Evolutionary conservation across 2,797 vertebrate genomes (phyloP).

Genomic region (Danionella dracula): DNA sequence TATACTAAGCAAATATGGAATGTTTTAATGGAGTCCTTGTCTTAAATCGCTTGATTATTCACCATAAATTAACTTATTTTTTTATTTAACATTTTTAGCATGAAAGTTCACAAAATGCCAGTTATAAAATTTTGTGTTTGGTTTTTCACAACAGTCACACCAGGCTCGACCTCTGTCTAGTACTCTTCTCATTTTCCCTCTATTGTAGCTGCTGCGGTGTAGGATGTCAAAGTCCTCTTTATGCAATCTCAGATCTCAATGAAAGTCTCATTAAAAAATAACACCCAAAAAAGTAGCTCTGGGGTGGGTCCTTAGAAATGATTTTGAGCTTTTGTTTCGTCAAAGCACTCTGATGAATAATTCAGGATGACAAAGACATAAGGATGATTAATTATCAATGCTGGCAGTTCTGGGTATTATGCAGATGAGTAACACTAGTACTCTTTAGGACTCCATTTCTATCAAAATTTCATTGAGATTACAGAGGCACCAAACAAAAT

Average conservation of each 20-base stretch:
- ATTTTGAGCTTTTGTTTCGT: neutral
- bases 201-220: constrained; percentile 52
- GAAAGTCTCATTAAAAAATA: constrained; percentile 28
- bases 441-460: too few species aligned
- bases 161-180: neutral
- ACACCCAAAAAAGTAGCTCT: neutral
- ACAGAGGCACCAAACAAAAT: too few species aligned
- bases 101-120: neutral
- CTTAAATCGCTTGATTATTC: too few species aligned
- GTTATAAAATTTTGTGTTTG: neutral
- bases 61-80: neutral
- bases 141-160: neutral
- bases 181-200: constrained; percentile 1
- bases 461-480: too few species aligned
- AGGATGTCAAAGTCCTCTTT: constrained; percentile 47
- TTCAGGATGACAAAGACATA: neutral
- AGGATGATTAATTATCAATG: neutral
- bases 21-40: too few species aligned
- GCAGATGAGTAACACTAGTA: too few species aligned
- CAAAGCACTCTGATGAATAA: neutral
- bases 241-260: neutral
- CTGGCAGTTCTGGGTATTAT: too few species aligned
- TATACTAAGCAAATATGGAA: too few species aligned
- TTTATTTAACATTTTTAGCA: neutral
- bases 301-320: neutral